phyloP scores from a whole-genome alignment of 2,113 vertebrate genomes.

The Melanotaenia duboulayi region DNA sequence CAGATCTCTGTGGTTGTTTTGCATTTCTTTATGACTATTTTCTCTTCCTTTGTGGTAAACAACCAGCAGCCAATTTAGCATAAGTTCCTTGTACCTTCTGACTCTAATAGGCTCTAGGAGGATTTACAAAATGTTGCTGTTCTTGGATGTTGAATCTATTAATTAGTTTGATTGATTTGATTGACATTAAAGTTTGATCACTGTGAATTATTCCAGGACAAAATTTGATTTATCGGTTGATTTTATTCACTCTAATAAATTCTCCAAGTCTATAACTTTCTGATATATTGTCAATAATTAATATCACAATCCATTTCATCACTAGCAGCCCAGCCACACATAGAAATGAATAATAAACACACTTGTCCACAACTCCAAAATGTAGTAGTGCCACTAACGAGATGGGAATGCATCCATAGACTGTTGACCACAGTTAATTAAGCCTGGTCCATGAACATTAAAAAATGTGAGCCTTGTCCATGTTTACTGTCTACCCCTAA shows the following conservation, averaged over 20 bases:
- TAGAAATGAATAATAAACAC: background rate
- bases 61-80: background rate
- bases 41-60: background rate
- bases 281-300: background rate
- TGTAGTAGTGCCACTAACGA: background rate
- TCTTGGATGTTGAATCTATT: too few relatives aligned
- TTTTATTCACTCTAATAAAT: background rate
- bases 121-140: background rate
- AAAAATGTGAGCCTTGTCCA: background rate
- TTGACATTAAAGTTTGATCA: conserved; percentile 1
- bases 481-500: background rate
- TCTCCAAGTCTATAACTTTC: too few relatives aligned
- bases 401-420: background rate
- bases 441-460: background rate
- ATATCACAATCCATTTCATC: background rate
- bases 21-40: background rate
- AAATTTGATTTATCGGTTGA: background rate
- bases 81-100: background rate
- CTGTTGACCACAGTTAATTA: background rate
- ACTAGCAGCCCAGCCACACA: background rate
- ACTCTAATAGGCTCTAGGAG: background rate
- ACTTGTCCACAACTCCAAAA: background rate
- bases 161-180: too few relatives aligned
- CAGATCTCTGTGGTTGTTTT: background rate
- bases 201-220: background rate